A percentile compares a stretch with the other conserved stretches of the same genome.
Conservation (phyloP, 2,888 invertebrate species). For the Abrostola tripartita region DNA sequence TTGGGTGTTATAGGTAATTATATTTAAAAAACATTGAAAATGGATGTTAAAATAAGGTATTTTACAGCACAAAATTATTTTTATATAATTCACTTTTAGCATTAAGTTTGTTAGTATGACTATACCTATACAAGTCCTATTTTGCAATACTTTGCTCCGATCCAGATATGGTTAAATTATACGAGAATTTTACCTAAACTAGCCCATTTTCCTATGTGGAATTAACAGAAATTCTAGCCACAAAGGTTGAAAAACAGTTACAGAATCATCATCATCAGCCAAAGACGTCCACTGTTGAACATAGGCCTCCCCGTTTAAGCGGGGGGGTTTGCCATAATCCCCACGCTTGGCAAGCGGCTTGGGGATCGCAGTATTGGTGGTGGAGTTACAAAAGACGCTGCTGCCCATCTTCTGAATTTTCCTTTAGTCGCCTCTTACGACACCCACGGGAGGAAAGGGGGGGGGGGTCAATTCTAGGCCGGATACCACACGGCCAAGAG, state of each 20-base stretch:
- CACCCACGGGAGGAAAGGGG: too few relatives aligned
- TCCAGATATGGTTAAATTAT: background rate
- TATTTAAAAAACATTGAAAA: background rate
- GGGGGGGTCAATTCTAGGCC: too few relatives aligned
- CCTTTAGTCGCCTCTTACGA: too few relatives aligned
- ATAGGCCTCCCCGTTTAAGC: too few relatives aligned
- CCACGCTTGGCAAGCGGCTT: too few relatives aligned
- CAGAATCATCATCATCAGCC: too few relatives aligned
- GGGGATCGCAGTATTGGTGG: too few relatives aligned
- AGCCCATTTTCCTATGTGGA: background rate
- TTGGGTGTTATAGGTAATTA: background rate
- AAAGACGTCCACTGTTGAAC: too few relatives aligned
- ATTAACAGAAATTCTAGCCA: background rate
- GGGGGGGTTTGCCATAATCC: too few relatives aligned
- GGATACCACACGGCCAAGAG: too few relatives aligned
- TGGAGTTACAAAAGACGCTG: too few relatives aligned
- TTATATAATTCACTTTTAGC: background rate
- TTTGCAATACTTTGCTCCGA: background rate
- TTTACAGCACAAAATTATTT: background rate
- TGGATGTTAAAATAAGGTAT: slow-evolving; percentile 3
- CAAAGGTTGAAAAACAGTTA: background rate
- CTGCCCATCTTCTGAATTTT: too few relatives aligned
- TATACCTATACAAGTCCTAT: background rate
- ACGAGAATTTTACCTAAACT: background rate
- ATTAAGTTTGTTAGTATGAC: background rate